Base-by-base conservation (phyloP, 2,888 invertebrate genomes). In the Aricia artaxerxes region DNA sequence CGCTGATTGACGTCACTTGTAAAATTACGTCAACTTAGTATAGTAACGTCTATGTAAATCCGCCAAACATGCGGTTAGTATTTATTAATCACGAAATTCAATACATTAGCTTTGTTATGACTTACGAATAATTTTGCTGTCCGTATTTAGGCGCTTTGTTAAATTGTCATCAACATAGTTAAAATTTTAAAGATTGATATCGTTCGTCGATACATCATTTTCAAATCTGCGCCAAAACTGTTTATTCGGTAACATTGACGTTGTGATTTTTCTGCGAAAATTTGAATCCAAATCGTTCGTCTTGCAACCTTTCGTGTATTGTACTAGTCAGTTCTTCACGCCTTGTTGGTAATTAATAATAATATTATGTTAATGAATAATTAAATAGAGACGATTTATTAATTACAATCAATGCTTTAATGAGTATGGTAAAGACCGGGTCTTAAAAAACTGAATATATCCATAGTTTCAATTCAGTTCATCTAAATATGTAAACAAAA, bases 1-100 rank as follows among this genome's bases (percentile, higher is more conserved):
- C 24, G 40, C 75, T 49, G 5, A 76, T 76, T 76, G 76, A 76
- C 76, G 76, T 57, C 76, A 76, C 76, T n/a, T 57, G 13, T 76
- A 31, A 57, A 76, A 76, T 76, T 76, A 76, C 76, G 76, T 76
- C 76, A 75, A 75, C 31, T 31, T 53, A 35, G 31, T 16, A 53
- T 53, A 76, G 38, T 35, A 76, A 57, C 76, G 16, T 31, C 57
- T 76, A 35, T 35, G 35, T 76, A 53, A 31, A 76, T 76, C 57
- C 16, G 7, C 31, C n/a, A 44, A 73, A 38, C 35, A 64, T 69
- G 13, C 24, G 24, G 35, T 4, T 69, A 69, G 35, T 69, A 69
- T 69, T 38, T 69, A 69, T 35, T 69, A 13, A 35, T 38, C 35
- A 69, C 16, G 38, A 64, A 31, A 64, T 9, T 64, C 31, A 64